Conservation (phyloP, 2,888 invertebrate species). For the Acanthopleura granulata region DNA sequence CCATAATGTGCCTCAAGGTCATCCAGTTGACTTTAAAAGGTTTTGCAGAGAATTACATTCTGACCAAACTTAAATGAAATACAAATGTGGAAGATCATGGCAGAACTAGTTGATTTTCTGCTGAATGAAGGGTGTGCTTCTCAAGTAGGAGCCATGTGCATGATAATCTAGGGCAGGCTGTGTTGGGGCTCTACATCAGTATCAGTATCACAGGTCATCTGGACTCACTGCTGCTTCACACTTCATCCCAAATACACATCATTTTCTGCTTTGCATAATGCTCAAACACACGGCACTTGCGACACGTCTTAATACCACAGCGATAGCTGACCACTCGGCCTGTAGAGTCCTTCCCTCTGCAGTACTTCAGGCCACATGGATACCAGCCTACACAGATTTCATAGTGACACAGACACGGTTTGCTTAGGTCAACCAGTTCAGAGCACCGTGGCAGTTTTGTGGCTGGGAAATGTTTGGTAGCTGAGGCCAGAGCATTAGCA, state of each 20-base stretch:
- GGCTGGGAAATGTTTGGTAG: conserved; percentile 79
- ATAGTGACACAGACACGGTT: conserved; percentile 85
- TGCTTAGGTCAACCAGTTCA: conserved; percentile 48
- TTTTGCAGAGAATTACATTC: too few species aligned
- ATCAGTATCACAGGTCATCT: too few species aligned
- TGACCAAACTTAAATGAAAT: too few species aligned
- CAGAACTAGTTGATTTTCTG: too few species aligned
- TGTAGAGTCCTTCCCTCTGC: conserved; percentile 82
- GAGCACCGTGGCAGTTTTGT: conserved; percentile 65
- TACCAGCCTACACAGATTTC: conserved; percentile 96
- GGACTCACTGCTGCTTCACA: not conserved
- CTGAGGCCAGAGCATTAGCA: conserved; percentile 72
- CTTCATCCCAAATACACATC: conserved; percentile 76
- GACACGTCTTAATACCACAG: conserved; percentile 96
- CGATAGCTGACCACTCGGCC: conserved; percentile 82
- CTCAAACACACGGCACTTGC: conserved; percentile 88
- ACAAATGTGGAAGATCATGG: too few species aligned
- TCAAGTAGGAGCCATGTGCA: too few species aligned
- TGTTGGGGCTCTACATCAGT: too few species aligned
- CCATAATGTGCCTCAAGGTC: too few species aligned
- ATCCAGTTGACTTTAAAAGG: too few species aligned
- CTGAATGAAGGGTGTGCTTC: too few species aligned
- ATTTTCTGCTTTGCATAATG: conserved; percentile 88
- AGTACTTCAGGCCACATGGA: conserved; percentile 95
- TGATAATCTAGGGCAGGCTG: too few species aligned